Percentiles rank a stretch among this genome's conserved stretches.
Evolutionary conservation across 2,113 vertebrate species (phyloP).

Genomic region (Mirza zaza): DNA sequence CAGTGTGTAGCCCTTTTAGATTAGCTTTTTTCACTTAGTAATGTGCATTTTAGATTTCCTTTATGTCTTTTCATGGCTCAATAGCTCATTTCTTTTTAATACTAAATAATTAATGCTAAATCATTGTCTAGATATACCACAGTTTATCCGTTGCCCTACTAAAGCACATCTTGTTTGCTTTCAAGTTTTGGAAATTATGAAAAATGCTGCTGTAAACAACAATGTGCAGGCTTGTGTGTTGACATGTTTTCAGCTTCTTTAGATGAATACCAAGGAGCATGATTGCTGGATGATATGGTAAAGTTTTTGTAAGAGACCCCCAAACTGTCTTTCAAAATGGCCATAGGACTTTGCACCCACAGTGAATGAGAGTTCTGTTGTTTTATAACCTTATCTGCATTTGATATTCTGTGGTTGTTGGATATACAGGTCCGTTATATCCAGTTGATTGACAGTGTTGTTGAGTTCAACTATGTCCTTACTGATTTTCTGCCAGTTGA

Average conservation of each 20-base stretch:
- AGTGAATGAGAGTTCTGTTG: neutral
- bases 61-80: neutral
- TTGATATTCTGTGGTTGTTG: neutral
- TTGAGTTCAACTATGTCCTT: neutral
- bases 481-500: neutral
- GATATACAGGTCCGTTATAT: neutral
- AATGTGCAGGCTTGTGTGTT: neutral
- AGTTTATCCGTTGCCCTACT: neutral
- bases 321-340: neutral
- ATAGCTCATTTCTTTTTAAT: neutral
- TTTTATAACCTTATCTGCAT: neutral
- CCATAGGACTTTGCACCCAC: neutral
- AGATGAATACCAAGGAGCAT: neutral
- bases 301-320: neutral
- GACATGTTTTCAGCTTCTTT: neutral
- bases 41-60: neutral
- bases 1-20: neutral
- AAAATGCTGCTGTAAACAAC: neutral
- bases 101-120: neutral
- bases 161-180: neutral
- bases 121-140: neutral
- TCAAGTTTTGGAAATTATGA: neutral
- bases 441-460: neutral
- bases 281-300: neutral
- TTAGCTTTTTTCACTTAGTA: neutral